Evolutionary conservation across 2,113 vertebrate genomes (phyloP), one percentile per base, ranked within the genome.

Genomic region (Stictonetta naevosa): DNA sequence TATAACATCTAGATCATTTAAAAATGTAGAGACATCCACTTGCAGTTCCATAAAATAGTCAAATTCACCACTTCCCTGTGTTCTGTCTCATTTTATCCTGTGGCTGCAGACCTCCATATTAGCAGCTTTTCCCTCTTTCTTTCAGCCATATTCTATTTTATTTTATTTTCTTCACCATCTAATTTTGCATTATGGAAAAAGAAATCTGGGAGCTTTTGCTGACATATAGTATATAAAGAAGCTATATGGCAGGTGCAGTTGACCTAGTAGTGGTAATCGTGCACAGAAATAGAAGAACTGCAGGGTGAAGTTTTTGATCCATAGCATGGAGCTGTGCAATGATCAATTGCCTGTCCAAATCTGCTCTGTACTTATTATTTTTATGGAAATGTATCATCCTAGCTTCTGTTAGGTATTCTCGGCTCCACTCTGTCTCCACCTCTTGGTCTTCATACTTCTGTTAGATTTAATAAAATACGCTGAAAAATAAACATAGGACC

Each of bases 261-360:
- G 92, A 95, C 76, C 74, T 79, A 28, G 2, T 84, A 64, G 36
- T 81, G 82, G 75, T 92, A 95, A 93, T 86, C 55, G 11, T 83
- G 67, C 53, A 67, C 50, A 90, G 86, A 90, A 96, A 91, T 78
- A 83, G 91, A 96, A 95, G 53, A 95, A 84, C 90, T 80, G 80
- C 87, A 55, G 48, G 72, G 78, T 85, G 93, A 50, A 80, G 33
- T 85, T 63, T 93, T 96, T 97, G 96, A 97, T 97, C 91, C 95
- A 91, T 93, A 93, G 88, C 87, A 48, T 78, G 67, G 68, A 81
- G 63, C 78, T 95, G 53, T 86, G 80, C 63, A 62, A 46, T 98
- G 96, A 97, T 97, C 97, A 97, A 92, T 95, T 97, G 94, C 96
- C 93, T 96, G 92, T 97, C 94, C 73, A 84, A 88, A 55, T 90